A percentile compares a stretch with the other conserved stretches of the same genome.
phyloP scores from a whole-genome alignment of 1,140 invertebrate genomes.

The Myzus persicae region DNA sequence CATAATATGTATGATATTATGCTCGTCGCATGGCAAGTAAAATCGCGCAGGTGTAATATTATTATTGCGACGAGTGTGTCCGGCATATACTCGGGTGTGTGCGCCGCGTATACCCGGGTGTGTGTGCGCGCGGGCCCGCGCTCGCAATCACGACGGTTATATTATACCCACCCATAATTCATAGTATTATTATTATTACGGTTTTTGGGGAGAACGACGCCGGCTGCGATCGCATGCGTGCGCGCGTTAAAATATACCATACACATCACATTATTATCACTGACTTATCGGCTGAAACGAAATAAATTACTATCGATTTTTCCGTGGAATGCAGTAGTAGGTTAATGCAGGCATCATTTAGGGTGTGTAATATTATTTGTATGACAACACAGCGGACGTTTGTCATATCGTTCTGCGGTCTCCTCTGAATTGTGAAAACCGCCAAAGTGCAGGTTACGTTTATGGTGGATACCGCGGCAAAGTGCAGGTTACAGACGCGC shows the following conservation, averaged over 20 bases:
- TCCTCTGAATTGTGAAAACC: background rate
- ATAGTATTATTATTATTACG: too few species aligned
- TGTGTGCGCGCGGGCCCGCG: too few species aligned
- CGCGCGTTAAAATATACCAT: background rate
- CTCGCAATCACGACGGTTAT: background rate
- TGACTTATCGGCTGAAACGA: background rate
- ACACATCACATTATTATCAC: too few species aligned
- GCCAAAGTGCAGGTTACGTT: background rate
- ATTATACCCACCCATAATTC: background rate
- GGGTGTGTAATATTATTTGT: background rate
- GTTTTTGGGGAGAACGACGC: background rate
- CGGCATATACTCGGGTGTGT: background rate
- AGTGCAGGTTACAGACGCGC: background rate
- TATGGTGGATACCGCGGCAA: too few species aligned
- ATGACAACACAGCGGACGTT: background rate
- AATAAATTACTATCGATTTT: background rate
- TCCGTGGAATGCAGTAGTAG: background rate
- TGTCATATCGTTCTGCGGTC: background rate
- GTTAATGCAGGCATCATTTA: background rate
- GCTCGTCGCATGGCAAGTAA: background rate
- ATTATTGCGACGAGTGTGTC: background rate
- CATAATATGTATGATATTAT: background rate
- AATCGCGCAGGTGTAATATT: background rate
- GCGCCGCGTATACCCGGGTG: too few species aligned
- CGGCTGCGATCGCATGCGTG: too few species aligned